Evolutionary conservation across 2,113 vertebrate species (phyloP).

Genomic region (Daboia siamensis): DNA sequence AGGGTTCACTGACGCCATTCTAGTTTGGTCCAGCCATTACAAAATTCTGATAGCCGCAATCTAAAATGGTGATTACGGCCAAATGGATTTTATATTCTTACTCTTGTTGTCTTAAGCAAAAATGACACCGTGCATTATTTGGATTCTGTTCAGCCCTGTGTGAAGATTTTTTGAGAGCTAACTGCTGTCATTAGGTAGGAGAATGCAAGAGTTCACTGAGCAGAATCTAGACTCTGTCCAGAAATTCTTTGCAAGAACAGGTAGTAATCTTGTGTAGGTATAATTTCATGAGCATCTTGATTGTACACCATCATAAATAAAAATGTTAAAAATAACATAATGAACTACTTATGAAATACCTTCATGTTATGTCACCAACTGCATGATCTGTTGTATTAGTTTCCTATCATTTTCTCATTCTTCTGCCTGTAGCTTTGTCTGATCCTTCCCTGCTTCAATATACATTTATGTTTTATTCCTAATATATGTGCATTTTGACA

Average conservation of each 20-base stretch:
- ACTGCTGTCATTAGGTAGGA: not conserved
- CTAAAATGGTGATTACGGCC: constrained; percentile 35
- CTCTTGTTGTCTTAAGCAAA: not conserved
- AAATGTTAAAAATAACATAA: not conserved
- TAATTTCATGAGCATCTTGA: not conserved
- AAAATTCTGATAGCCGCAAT: constrained; percentile 49
- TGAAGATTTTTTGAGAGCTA: not conserved
- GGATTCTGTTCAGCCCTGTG: not conserved
- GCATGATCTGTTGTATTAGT: not conserved
- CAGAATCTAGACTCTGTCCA: not conserved
- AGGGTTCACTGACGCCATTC: constrained; percentile 45
- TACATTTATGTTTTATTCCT: not conserved
- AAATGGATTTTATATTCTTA: constrained; percentile 26
- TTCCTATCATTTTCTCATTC: not conserved
- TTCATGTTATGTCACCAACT: not conserved
- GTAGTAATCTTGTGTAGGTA: not conserved
- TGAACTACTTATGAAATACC: not conserved
- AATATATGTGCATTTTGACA: not conserved
- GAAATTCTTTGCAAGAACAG: not conserved
- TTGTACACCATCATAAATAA: not conserved
- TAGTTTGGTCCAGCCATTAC: constrained; percentile 51
- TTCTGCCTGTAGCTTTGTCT: not conserved
- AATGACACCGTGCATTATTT: not conserved
- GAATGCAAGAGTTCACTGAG: not conserved
- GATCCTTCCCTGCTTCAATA: not conserved